Evolutionary conservation across 2,888 invertebrate genomes (phyloP), one percentile per base, ranked within the genome.

Genomic region (Cataglyphis cursor): DNA sequence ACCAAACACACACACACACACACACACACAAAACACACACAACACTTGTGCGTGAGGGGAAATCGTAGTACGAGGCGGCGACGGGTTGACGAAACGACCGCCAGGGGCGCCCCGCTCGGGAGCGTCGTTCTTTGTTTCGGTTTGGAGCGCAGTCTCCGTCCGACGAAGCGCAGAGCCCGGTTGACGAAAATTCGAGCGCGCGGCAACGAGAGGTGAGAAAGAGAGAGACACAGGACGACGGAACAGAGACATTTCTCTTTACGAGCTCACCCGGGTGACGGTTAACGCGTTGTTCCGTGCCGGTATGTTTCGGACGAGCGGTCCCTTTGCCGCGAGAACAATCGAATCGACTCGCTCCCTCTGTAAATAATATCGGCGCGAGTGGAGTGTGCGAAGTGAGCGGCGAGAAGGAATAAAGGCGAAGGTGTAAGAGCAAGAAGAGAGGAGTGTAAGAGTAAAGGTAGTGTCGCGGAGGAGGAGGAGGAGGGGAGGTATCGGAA

Each of bases 61-160:
- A 51, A 51, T 28, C 28, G 38, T 28, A n/a, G 28, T 8, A 3
- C 65, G 44, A 72, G 31, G 44, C 38, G 41, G 41, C 21, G 21
- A 41, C 28, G 21, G 70, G 78, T 74, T 90, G 64, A 57, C 24
- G 41, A 44, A 70, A 76, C 24, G 64, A 28, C 83, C 91, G 91
- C 74, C 18, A 87, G 87, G 84, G 93, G 92, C 93, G 92, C 91
- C 64, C 70, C 78, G 65, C 81, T 91, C 93, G 92, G 18, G 35
- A 88, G 94, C 94, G 94, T 94, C 94, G 93, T 94, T 94, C 94
- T 94, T 94, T 94, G 94, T 94, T 94, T 93, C 94, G 89, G 87
- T 91, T 84, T 76, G 87, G 86, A 85, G 90, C 84, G 85, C 90
- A 92, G 90, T 92, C 90, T 90, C 88, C 87, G 86, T 88, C 88